These are phyloP conservation scores for Columba guinea DNA, from an alignment of 2,797 vertebrate genomes.

Conservation along the genomic window DNA sequence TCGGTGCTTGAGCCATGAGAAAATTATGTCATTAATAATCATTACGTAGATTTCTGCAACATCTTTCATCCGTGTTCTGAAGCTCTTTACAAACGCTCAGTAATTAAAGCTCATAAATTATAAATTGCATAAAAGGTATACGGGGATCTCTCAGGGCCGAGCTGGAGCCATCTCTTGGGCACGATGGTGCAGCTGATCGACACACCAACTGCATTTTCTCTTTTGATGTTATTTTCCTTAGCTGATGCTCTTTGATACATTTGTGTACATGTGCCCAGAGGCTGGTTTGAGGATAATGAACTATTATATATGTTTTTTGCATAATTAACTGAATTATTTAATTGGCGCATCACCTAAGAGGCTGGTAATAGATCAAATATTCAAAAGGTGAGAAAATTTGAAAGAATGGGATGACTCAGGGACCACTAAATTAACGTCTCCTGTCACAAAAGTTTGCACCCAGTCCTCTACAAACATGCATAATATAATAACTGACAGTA, in stretches of 20 bases:
- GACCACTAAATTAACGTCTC: background rate
- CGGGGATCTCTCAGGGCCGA: background rate
- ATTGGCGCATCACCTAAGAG: background rate
- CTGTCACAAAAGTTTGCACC: background rate
- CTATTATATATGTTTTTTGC: background rate
- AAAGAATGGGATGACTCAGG: background rate
- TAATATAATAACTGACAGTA: background rate
- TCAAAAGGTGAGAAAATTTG: background rate
- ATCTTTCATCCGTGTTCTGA: background rate
- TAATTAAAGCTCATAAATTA: constrained; percentile 45
- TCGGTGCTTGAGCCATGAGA: background rate
- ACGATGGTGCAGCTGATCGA: background rate
- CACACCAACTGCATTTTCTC: background rate
- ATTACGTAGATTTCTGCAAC: background rate
- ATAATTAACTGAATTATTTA: constrained; percentile 34
- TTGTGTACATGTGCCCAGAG: background rate
- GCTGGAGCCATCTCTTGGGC: background rate
- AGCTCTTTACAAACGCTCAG: background rate
- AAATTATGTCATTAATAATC: background rate
- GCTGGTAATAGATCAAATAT: background rate
- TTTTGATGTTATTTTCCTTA: constrained; percentile 4
- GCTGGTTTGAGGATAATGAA: constrained; percentile 16
- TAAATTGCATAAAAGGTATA: background rate
- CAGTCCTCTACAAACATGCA: background rate
- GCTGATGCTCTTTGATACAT: background rate